Evolutionary conservation across 2,113 vertebrate genomes (phyloP), one percentile per base, ranked within the genome.

Genomic region (Hippoglossus stenolepis): DNA sequence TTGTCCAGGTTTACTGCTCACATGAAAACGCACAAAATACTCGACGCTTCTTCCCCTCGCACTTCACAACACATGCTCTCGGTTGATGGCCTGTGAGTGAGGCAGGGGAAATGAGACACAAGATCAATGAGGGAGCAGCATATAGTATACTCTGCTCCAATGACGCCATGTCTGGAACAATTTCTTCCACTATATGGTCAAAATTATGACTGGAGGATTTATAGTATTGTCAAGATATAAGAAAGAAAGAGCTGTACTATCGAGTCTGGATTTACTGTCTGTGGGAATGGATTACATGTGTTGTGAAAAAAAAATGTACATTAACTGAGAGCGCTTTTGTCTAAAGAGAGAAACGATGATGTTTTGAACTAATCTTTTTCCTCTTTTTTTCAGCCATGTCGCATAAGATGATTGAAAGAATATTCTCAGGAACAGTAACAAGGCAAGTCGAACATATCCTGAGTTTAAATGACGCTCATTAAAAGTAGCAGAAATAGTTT

Each of bases 381-480:
- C 38, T 75, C 3, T 68, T 4, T 85, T 31, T 10, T 54, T 79
- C 82, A 98, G 97, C 97, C 65, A 93, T 99, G 64, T 99, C 98
- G 23, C 91, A 82, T 21, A 94, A 92, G 91, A 97, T 99, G 95
- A 96, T 98, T 43, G 96, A 98, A 73, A 93, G 98, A 68, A 95
- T 99, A 83, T 99, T 98, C 90, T 99, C 97, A 0, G 97, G 97
- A 76, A 96, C 97, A 2, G 97, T 99, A 63, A 98, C 97, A 5
- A 94, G 96, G 98, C 97, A 89, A 56, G 68, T 53, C 54, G 4
- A 51, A 35, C 13, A 18, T 47, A 15, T 28, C 43, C 17, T 14
- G 7, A 3, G 10, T 43, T 70, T 65, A 45, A 73, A 65, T 49
- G 15, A 56, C 17, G 31, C 9, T 40, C 28, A 20, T 56, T 28